These are phyloP conservation scores for Slavum lentiscoides DNA, from an alignment of 2,888 invertebrate species.

Conservation along the genomic window DNA sequence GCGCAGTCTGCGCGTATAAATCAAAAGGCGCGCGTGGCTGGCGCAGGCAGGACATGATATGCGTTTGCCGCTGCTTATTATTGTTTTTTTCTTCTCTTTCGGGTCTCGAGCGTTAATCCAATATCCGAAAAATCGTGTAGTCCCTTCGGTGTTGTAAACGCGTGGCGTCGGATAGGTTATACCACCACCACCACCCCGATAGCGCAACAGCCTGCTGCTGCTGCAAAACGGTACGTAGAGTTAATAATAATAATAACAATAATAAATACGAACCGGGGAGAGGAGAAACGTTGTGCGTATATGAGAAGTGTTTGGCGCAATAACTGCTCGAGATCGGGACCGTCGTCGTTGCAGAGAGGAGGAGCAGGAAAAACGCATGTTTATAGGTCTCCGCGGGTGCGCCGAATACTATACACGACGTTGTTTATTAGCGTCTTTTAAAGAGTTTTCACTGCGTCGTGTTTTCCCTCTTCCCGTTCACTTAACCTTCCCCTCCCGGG, in stretches of 20 bases:
- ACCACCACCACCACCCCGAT: too few relatives aligned
- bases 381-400: slow-evolving; percentile 48
- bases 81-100: slow-evolving; percentile 1
- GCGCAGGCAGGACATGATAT: too few relatives aligned
- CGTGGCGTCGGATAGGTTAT: not conserved
- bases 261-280: not conserved
- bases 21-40: too few relatives aligned
- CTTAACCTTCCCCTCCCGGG: too few relatives aligned
- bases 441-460: slow-evolving; percentile 30
- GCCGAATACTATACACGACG: not conserved
- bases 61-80: not conserved
- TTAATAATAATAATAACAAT: slow-evolving; percentile 30
- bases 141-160: slow-evolving; percentile 23
- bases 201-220: too few relatives aligned
- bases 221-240: not conserved
- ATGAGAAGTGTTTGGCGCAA: slow-evolving; percentile 25
- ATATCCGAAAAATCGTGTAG: slow-evolving; percentile 32
- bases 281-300: not conserved
- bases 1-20: too few relatives aligned
- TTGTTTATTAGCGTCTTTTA: slow-evolving; percentile 50
- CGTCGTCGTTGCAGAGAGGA: not conserved
- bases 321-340: not conserved
- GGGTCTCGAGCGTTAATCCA: slow-evolving; percentile 12
- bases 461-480: not conserved
- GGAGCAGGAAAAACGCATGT: slow-evolving; percentile 17